Conservation (phyloP, 2,113 vertebrate species). For the Nycticorax nycticorax region DNA sequence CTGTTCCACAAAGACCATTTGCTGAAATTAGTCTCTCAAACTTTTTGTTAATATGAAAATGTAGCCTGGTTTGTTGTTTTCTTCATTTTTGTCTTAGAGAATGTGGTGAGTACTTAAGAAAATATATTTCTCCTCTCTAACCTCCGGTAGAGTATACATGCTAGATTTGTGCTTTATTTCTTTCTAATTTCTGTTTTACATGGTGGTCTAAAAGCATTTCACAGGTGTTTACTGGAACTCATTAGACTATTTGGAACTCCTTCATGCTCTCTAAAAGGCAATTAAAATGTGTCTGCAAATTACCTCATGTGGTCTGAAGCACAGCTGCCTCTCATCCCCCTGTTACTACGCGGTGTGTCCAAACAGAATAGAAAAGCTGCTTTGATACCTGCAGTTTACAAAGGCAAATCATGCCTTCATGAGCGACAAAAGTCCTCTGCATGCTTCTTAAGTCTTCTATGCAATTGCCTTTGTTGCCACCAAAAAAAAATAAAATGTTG, state of each 20-base stretch:
- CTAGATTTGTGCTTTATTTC: slow-evolving; percentile 60
- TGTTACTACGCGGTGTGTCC: slow-evolving; percentile 66
- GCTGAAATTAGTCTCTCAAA: neutral
- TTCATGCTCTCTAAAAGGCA: slow-evolving; percentile 84
- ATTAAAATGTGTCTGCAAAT: slow-evolving; percentile 86
- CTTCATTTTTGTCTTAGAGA: neutral
- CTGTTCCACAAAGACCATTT: neutral
- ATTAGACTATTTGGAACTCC: slow-evolving; percentile 84
- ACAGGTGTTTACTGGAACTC: slow-evolving; percentile 85
- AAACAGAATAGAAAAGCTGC: slow-evolving; percentile 70
- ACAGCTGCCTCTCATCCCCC: slow-evolving; percentile 79
- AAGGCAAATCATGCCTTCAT: slow-evolving; percentile 63
- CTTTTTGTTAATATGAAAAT: neutral
- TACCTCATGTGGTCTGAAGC: slow-evolving; percentile 79
- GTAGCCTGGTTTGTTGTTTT: neutral
- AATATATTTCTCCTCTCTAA: neutral
- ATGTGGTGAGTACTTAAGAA: neutral
- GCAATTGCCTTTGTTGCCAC: slow-evolving; percentile 49
- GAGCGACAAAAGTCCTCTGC: slow-evolving; percentile 59
- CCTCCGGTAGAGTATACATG: neutral
- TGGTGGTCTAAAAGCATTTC: slow-evolving; percentile 81
- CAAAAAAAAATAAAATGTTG: neutral
- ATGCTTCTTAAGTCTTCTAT: slow-evolving; percentile 45
- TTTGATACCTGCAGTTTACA: slow-evolving; percentile 78
- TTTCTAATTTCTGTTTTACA: slow-evolving; percentile 78